Percentiles rank a stretch among this genome's conserved stretches.
Evolutionary conservation across 1,140 invertebrate species (phyloP).

Genomic region (Calliopsis andreniformis): DNA sequence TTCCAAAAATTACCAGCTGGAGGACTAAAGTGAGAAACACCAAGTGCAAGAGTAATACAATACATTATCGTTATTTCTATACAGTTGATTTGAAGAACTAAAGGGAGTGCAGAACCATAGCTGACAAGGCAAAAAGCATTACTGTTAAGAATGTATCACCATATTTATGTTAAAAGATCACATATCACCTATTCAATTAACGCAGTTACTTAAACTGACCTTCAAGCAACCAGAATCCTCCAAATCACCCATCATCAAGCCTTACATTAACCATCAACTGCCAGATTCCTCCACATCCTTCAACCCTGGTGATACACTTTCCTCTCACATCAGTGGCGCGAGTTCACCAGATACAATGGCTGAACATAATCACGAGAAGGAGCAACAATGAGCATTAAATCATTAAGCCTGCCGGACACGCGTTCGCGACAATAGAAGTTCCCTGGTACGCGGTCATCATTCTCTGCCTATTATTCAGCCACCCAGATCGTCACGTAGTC

Average conservation of each 20-base stretch:
- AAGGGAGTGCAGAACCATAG: too few species aligned
- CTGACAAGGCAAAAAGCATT: too few species aligned
- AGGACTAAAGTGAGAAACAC: too few species aligned
- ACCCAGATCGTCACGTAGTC: slow-evolving; percentile 16
- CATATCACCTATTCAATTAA: not conserved
- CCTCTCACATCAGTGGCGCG: slow-evolving; percentile 29
- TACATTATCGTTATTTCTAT: too few species aligned
- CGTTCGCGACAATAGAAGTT: slow-evolving; percentile 62
- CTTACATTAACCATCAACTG: not conserved
- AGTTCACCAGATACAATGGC: slow-evolving; percentile 44
- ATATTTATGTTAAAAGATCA: too few species aligned
- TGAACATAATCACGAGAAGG: slow-evolving; percentile 51
- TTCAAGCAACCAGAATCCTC: not conserved
- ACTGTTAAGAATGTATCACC: too few species aligned
- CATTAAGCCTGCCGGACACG: slow-evolving; percentile 61
- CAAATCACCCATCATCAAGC: not conserved
- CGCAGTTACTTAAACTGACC: not conserved
- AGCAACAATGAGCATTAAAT: slow-evolving; percentile 68
- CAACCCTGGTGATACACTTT: slow-evolving; percentile 20
- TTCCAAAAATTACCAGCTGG: too few species aligned
- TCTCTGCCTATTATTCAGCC: slow-evolving; percentile 53
- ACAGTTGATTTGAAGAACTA: too few species aligned
- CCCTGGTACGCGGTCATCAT: slow-evolving; percentile 44
- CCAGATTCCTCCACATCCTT: not conserved
- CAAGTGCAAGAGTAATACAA: too few species aligned